Base-by-base conservation (phyloP, 1,140 invertebrate genomes). In the Piezodorus guildinii region DNA sequence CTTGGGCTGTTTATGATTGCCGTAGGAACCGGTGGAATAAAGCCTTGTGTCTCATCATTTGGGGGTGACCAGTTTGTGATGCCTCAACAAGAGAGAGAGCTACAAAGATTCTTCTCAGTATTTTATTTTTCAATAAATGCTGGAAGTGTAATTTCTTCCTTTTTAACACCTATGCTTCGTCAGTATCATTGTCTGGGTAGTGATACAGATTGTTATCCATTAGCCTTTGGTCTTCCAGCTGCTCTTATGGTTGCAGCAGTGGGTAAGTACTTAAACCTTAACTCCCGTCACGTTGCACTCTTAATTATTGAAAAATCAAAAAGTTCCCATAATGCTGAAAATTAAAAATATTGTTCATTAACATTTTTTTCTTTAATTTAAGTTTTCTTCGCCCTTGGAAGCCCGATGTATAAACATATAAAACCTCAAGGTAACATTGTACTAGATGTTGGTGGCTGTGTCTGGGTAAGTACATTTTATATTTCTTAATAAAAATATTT, bases 21-120 rank as follows among this genome's bases (percentile, higher is more conserved):
- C 3, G 62, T 94, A 15, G 93, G 94, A 0, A 94, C 92, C 0
- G 96, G 94, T 10, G 93, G 96, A 3, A 98, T 99, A 70, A 99
- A 99, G 73, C 94, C 96, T 0, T 98, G 94, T 73, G 95, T 98
- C 0, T 84, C 91, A 0, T 90, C 96, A 0, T 98, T 99, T 74
- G 96, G 96, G 19, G 96, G 93, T 0, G 96, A 99, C 76, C 96
- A 99, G 77, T 96, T 95, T 73, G 77, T 81, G 65, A 68, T 91
- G 44, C 90, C 90, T 0, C 82, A 86, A 70, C 90, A 88, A 75
- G 84, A 83, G 70, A 75, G 75, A 65, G 83, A 93, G 71, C 74
- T 95, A 46, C 80, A 83, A 1, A 83, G 83, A 62, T 97, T 93
- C 76, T 97, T 97, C 75, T 95, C 92, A 0, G 75, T 95, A 0